Percentiles rank a stretch among this genome's conserved stretches.
phyloP scores from a whole-genome alignment of 1,140 invertebrate genomes.

The Neocloeon triangulifer region DNA sequence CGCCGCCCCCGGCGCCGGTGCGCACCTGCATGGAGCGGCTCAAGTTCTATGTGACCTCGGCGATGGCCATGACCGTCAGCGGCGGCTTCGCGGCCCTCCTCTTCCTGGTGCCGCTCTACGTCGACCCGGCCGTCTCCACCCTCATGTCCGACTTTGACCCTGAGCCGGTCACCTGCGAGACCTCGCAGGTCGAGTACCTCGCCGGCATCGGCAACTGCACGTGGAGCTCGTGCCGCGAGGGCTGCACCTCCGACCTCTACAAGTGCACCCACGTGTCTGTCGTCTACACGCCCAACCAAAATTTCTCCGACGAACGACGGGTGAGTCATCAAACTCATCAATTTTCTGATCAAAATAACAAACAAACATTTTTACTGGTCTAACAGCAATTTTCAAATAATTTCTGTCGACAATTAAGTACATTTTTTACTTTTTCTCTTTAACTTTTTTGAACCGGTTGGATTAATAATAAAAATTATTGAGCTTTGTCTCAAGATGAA shows the following conservation, averaged over 20 bases:
- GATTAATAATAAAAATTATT: no score
- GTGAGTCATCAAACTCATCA: not conserved
- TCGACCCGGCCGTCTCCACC: slow-evolving; percentile 73
- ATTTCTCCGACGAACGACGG: slow-evolving; percentile 5
- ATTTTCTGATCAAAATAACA: no score
- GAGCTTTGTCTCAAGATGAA: no score
- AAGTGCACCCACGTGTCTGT: slow-evolving; percentile 69
- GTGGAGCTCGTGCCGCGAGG: slow-evolving; percentile 53
- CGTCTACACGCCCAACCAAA: slow-evolving; percentile 32
- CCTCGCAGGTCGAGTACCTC: slow-evolving; percentile 46
- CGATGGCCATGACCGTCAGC: slow-evolving; percentile 50
- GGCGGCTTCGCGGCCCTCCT: slow-evolving; percentile 59
- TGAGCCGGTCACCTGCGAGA: slow-evolving; percentile 52
- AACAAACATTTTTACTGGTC: no score
- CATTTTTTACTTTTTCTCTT: no score
- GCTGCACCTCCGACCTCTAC: slow-evolving; percentile 70
- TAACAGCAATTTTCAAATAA: no score
- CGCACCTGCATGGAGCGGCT: slow-evolving; percentile 49
- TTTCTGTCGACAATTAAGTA: no score
- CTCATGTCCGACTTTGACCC: slow-evolving; percentile 61
- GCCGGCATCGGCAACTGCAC: slow-evolving; percentile 60
- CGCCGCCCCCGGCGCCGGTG: slow-evolving; percentile 17
- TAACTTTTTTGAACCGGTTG: no score
- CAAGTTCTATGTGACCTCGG: slow-evolving; percentile 54
- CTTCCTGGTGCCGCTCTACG: slow-evolving; percentile 71